phyloP scores from a whole-genome alignment of 2,888 invertebrate genomes.

The Drosophila borealis region DNA sequence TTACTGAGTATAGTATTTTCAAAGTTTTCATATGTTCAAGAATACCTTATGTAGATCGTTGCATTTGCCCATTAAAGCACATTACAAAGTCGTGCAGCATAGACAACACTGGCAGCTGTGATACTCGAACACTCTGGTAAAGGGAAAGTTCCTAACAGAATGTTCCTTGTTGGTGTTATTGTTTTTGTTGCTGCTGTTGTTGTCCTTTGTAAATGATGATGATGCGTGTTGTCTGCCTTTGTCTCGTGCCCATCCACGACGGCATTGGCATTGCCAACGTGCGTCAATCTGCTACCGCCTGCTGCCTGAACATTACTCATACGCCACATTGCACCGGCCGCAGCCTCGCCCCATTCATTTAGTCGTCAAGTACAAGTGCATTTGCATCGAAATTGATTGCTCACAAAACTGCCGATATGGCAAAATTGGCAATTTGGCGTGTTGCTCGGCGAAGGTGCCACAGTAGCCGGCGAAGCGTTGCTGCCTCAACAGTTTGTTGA shows the following conservation, averaged over 20 bases:
- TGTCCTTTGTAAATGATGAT: slow-evolving; percentile 52
- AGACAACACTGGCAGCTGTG: slow-evolving; percentile 27
- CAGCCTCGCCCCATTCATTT: slow-evolving; percentile 68
- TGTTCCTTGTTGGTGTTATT: slow-evolving; percentile 15
- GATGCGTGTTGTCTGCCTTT: slow-evolving; percentile 56
- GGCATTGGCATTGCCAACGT: slow-evolving; percentile 31
- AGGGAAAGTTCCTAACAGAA: slow-evolving; percentile 5
- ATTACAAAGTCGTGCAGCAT: background rate
- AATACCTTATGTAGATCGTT: background rate
- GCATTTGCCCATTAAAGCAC: background rate
- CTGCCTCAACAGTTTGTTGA: slow-evolving; percentile 77
- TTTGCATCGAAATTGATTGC: slow-evolving; percentile 80
- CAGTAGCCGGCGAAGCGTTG: slow-evolving; percentile 21
- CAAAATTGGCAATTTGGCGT: slow-evolving; percentile 69
- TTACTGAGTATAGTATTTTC: no score
- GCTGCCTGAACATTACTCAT: slow-evolving; percentile 62
- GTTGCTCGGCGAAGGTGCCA: slow-evolving; percentile 14
- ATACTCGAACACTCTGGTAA: background rate
- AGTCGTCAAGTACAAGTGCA: slow-evolving; percentile 78
- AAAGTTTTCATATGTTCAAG: no score
- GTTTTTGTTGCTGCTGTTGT: slow-evolving; percentile 2
- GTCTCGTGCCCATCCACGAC: slow-evolving; percentile 29
- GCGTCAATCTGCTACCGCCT: slow-evolving; percentile 18
- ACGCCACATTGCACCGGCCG: slow-evolving; percentile 56
- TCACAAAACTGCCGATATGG: slow-evolving; percentile 77